A percentile compares a stretch with the other conserved stretches of the same genome.
These are phyloP conservation scores for Trissonchulus latispiculum DNA, from an alignment of 2,888 invertebrate genomes.

Conservation along the genomic window DNA sequence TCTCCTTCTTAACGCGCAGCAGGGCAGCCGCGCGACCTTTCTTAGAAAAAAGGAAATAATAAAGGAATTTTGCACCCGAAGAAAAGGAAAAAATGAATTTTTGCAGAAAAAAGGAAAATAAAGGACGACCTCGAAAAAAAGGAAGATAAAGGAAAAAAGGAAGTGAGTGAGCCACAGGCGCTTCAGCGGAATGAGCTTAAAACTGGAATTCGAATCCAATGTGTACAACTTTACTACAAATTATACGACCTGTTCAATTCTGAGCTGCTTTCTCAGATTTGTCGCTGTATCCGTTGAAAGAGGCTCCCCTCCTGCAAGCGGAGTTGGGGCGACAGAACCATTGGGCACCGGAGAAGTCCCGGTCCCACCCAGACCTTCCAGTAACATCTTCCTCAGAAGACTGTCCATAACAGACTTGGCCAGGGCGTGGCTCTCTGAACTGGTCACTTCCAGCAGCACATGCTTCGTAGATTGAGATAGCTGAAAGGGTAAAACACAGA, in stretches of 20 bases:
- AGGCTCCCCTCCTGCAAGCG: not conserved
- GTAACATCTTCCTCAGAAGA: constrained; percentile 57
- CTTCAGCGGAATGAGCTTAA: too few species aligned
- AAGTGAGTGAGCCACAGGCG: too few species aligned
- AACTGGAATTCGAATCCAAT: not conserved
- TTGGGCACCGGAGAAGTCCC: not conserved
- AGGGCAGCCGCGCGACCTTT: too few species aligned
- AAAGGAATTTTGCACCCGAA: too few species aligned
- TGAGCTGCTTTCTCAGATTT: not conserved
- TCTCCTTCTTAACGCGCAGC: too few species aligned
- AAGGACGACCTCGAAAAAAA: too few species aligned
- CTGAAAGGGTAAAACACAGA: too few species aligned
- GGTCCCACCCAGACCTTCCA: constrained; percentile 29
- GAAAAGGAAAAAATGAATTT: too few species aligned
- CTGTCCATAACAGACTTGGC: constrained; percentile 60
- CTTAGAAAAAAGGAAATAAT: too few species aligned
- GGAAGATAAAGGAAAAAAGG: too few species aligned
- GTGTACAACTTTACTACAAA: not conserved
- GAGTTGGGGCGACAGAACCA: not conserved
- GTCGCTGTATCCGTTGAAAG: not conserved
- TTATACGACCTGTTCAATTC: not conserved
- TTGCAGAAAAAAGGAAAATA: too few species aligned
- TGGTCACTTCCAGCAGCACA: constrained; percentile 67
- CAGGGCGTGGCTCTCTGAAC: constrained; percentile 55
- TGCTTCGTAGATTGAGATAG: constrained; percentile 58